Percentiles rank a stretch among this genome's conserved stretches.
Evolutionary conservation across 2,113 vertebrate species (phyloP).

Genomic region (Climacteris rufus): DNA sequence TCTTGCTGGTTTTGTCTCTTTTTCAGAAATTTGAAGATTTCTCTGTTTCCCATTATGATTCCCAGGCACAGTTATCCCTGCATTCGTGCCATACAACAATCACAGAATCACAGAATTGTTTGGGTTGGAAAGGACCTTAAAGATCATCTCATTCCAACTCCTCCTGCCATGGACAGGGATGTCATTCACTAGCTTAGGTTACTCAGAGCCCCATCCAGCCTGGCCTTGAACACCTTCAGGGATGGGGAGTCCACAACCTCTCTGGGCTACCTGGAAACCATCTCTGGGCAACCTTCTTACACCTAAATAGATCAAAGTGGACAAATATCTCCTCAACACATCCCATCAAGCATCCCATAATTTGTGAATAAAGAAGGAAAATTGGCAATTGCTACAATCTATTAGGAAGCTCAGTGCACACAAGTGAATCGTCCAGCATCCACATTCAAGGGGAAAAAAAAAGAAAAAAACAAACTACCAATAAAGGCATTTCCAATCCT

Average conservation of each 20-base stretch:
- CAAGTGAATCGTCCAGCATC: not conserved
- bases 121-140: not conserved
- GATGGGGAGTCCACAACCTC: not conserved
- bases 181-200: not conserved
- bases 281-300: not conserved
- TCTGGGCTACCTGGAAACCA: not conserved
- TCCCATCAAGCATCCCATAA: not conserved
- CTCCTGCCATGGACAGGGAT: not conserved
- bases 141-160: not conserved
- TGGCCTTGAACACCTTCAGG: not conserved
- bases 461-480: too few relatives aligned
- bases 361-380: not conserved
- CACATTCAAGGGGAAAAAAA: not conserved
- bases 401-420: not conserved
- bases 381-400: not conserved
- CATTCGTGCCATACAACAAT: rapidly evolving
- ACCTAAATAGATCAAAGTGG: not conserved
- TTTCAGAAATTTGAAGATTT: not conserved
- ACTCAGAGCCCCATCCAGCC: not conserved
- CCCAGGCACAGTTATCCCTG: not conserved
- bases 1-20: not conserved
- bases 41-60: rapidly evolving
- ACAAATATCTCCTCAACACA: not conserved
- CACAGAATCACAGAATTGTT: not conserved
- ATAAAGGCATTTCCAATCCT: not conserved